phyloP scores from a whole-genome alignment of 2,113 vertebrate species.

The Burhinus oedicnemus region DNA sequence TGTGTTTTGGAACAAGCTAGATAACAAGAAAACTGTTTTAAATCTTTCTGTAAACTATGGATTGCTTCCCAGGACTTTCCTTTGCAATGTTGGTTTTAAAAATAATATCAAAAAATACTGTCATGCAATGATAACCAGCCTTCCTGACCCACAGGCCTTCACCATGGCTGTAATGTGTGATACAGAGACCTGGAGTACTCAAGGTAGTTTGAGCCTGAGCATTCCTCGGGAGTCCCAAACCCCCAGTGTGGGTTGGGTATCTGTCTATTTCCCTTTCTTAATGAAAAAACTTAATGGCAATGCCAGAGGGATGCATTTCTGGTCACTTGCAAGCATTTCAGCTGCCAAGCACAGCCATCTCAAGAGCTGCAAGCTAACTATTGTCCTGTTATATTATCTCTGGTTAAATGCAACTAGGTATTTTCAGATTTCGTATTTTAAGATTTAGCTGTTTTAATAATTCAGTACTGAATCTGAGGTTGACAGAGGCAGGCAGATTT shows the following conservation, averaged over 20 bases:
- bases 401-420: neutral
- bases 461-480: neutral
- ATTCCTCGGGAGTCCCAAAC: neutral
- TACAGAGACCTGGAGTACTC: neutral
- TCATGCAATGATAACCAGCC: accelerated
- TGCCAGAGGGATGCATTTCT: neutral
- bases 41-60: neutral
- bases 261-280: neutral
- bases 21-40: neutral
- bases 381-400: neutral
- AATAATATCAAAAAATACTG: neutral
- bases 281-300: neutral
- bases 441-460: neutral
- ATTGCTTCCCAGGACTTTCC: neutral
- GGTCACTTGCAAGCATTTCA: neutral
- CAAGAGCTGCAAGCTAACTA: neutral
- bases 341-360: neutral
- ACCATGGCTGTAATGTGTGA: neutral
- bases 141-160: neutral
- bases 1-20: neutral
- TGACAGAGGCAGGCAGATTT: neutral
- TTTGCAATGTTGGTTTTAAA: neutral
- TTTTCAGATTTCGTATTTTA: neutral
- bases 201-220: neutral
- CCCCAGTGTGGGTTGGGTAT: neutral